These are phyloP conservation scores for Galaxias olidus DNA, from an alignment of 2,797 vertebrate species.

Conservation along the genomic window DNA sequence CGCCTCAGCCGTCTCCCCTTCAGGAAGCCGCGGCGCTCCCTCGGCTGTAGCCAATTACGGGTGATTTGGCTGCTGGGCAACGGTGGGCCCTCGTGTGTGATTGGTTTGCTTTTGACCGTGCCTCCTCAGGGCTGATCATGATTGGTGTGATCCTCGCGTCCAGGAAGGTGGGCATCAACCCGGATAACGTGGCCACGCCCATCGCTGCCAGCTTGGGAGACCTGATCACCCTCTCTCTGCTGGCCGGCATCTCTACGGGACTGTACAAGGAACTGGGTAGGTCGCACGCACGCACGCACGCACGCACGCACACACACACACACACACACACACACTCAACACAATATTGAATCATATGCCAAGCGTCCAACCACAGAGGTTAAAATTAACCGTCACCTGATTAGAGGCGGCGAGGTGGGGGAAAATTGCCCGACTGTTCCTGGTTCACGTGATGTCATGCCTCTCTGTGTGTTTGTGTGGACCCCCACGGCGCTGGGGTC, in stretches of 20 bases:
- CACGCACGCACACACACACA: slow-evolving; percentile 1
- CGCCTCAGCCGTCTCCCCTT: too few relatives aligned
- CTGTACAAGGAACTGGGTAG: slow-evolving; percentile 93
- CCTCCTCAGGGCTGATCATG: slow-evolving; percentile 90
- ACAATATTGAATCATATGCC: not conserved
- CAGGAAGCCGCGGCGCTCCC: not conserved
- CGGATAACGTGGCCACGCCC: slow-evolving; percentile 96
- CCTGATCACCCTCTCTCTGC: slow-evolving; percentile 93
- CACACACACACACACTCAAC: not conserved
- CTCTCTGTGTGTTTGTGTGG: slow-evolving; percentile 20
- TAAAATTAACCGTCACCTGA: not conserved
- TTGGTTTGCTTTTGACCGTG: not conserved
- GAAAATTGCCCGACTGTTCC: too few relatives aligned
- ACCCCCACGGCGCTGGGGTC: slow-evolving; percentile 17
- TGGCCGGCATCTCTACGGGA: slow-evolving; percentile 94
- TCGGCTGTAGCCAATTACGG: not conserved
- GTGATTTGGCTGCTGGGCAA: not conserved
- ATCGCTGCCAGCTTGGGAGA: slow-evolving; percentile 97
- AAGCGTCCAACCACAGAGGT: not conserved
- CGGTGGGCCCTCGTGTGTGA: not conserved
- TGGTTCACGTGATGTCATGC: not conserved
- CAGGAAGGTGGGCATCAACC: slow-evolving; percentile 96
- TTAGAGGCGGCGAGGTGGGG: not conserved
- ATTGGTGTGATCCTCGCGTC: slow-evolving; percentile 95
- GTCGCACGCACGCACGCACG: not conserved